A percentile compares a stretch with the other conserved stretches of the same genome.
phyloP scores from a whole-genome alignment of 2,797 vertebrate species.

The Liasis olivaceus region DNA sequence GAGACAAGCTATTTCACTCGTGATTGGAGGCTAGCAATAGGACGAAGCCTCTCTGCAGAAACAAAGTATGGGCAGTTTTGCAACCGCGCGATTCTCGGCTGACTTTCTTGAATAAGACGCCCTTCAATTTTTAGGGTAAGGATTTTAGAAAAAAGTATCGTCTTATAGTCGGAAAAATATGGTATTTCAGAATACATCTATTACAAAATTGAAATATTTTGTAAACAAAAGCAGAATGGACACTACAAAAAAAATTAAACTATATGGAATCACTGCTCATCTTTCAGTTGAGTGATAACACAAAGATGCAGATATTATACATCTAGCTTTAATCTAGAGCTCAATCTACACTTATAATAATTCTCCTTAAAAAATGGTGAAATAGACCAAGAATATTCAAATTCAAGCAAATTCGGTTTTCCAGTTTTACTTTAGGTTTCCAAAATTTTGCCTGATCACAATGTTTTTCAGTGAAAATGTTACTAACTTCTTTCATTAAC shows the following conservation, averaged over 20 bases:
- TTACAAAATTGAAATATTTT: conserved; percentile 58
- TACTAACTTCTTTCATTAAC: conserved; percentile 76
- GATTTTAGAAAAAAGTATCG: too few relatives aligned
- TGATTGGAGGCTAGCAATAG: too few relatives aligned
- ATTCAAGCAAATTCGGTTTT: conserved; percentile 51
- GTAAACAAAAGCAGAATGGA: conserved; percentile 61
- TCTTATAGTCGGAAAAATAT: too few relatives aligned
- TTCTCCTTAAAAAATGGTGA: conserved; percentile 46
- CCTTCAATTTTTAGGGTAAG: too few relatives aligned
- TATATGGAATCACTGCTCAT: conserved; percentile 39
- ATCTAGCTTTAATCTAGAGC: conserved; percentile 37
- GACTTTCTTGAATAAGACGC: too few relatives aligned
- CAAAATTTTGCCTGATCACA: conserved; percentile 49
- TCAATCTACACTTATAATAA: conserved; percentile 50
- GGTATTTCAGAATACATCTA: conserved; percentile 53
- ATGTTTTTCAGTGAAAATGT: conserved; percentile 53
- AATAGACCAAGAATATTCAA: conserved; percentile 22
- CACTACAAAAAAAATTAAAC: conserved; percentile 55
- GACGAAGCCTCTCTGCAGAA: too few relatives aligned
- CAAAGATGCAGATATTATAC: conserved; percentile 50
- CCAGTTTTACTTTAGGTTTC: conserved; percentile 28
- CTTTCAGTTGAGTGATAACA: conserved; percentile 41
- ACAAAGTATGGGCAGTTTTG: too few relatives aligned
- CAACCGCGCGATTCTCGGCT: too few relatives aligned
- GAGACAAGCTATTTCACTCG: too few relatives aligned